phyloP scores from a whole-genome alignment of 2,113 vertebrate genomes.

The Athene cunicularia region DNA sequence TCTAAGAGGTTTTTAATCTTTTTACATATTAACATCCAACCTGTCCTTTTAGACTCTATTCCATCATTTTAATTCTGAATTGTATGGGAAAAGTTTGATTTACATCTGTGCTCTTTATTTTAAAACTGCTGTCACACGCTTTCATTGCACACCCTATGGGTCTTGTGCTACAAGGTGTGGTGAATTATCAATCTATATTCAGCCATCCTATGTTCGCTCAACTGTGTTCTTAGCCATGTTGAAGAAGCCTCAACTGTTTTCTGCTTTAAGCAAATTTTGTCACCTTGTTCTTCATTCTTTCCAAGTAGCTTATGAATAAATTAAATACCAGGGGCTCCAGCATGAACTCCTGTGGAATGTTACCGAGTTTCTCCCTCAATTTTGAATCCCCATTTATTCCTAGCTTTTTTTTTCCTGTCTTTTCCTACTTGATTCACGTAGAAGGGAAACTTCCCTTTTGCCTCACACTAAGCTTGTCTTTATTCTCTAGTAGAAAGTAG shows the following conservation, averaged over 20 bases:
- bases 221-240: neutral
- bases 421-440: neutral
- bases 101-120: neutral
- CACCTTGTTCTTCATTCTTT: neutral
- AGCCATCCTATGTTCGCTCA: neutral
- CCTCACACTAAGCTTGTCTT: neutral
- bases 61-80: neutral
- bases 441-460: neutral
- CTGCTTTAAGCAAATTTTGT: neutral
- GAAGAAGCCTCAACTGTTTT: neutral
- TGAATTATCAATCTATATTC: neutral
- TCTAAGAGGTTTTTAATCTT: conserved; percentile 14
- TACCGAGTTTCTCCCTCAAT: neutral
- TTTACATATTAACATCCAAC: neutral
- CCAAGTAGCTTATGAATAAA: neutral
- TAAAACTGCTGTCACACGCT: neutral
- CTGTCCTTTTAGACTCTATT: conserved; percentile 21
- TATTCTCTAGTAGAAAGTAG: neutral
- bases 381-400: neutral
- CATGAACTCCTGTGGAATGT: neutral
- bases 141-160: neutral
- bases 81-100: neutral
- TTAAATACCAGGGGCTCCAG: neutral
- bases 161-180: neutral
- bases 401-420: neutral